Conservation (phyloP, 2,888 invertebrate species). For the Thereva unica region DNA sequence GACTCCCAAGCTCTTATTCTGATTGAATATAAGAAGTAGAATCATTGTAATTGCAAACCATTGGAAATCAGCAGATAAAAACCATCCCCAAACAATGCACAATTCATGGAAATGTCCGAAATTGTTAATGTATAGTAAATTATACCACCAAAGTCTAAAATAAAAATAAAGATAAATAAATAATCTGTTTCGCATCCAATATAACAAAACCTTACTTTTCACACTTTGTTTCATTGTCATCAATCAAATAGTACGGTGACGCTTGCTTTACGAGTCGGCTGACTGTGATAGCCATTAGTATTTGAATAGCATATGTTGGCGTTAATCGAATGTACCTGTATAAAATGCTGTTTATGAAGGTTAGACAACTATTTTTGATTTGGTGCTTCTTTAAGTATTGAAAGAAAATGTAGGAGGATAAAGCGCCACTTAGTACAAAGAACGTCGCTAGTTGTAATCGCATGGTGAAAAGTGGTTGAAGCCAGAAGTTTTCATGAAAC, state of each 20-base stretch:
- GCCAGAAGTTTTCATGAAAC: conserved; percentile 51
- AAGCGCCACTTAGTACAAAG: conserved; percentile 51
- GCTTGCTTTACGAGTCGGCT: conserved; percentile 63
- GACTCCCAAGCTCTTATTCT: conserved; percentile 52
- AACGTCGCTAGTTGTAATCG: conserved; percentile 60
- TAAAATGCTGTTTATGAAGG: conserved; percentile 44
- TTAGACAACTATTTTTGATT: conserved; percentile 33
- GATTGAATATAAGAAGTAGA: conserved; percentile 10
- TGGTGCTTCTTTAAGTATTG: conserved; percentile 40
- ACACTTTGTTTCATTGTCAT: conserved; percentile 72
- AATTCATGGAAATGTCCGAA: conserved; percentile 36
- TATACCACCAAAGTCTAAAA: conserved; percentile 60
- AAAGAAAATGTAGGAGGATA: conserved; percentile 43
- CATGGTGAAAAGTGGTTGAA: conserved; percentile 58
- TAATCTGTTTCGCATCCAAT: no score
- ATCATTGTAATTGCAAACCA: conserved; percentile 38
- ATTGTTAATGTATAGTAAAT: conserved; percentile 57
- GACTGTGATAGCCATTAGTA: conserved; percentile 56
- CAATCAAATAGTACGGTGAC: conserved; percentile 71
- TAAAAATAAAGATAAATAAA: background rate
- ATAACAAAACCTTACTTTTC: conserved; percentile 46
- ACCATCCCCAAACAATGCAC: conserved; percentile 44
- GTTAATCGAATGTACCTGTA: conserved; percentile 72
- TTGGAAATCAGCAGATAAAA: conserved; percentile 44
- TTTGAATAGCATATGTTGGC: conserved; percentile 61